phyloP scores from a whole-genome alignment of 2,888 invertebrate species.

The Ceramica pisi region DNA sequence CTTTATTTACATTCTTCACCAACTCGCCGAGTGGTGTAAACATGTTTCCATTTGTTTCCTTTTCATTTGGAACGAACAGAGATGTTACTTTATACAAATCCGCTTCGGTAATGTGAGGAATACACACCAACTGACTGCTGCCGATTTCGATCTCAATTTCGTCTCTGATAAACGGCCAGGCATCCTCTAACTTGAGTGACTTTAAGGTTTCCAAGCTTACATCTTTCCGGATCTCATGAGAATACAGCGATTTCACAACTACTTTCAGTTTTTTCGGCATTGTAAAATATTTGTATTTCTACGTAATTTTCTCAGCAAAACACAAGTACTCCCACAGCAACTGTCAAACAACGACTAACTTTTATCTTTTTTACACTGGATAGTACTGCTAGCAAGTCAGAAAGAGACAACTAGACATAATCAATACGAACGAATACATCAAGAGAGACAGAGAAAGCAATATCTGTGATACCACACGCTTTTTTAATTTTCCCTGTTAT shows the following conservation, averaged over 20 bases:
- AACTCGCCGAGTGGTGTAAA: conserved; percentile 87
- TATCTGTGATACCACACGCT: conserved; percentile 49
- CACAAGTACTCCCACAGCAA: conserved; percentile 37
- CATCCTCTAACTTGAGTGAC: conserved; percentile 87
- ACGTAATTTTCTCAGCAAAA: conserved; percentile 38
- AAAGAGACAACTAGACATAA: conserved; percentile 59
- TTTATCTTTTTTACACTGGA: conserved; percentile 48
- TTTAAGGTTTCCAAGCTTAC: conserved; percentile 86
- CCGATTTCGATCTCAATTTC: conserved; percentile 90
- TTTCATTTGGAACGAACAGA: conserved; percentile 87
- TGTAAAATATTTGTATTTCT: conserved; percentile 58
- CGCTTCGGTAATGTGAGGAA: conserved; percentile 89
- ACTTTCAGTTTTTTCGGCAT: conserved; percentile 90
- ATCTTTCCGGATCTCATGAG: conserved; percentile 89
- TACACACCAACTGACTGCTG: conserved; percentile 87
- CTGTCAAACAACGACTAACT: conserved; percentile 73
- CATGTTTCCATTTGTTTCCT: conserved; percentile 86
- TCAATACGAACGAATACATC: conserved; percentile 58
- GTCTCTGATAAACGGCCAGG: conserved; percentile 90
- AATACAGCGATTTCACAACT: conserved; percentile 87
- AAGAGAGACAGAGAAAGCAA: conserved; percentile 58
- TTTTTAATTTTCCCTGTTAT: conserved; percentile 33
- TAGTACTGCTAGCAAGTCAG: conserved; percentile 16
- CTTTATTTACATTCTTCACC: conserved; percentile 82
- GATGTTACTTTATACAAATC: conserved; percentile 87